Percentiles rank a stretch among this genome's conserved stretches.
Conservation (phyloP, 2,888 invertebrate species). For the Acleris cristana region DNA sequence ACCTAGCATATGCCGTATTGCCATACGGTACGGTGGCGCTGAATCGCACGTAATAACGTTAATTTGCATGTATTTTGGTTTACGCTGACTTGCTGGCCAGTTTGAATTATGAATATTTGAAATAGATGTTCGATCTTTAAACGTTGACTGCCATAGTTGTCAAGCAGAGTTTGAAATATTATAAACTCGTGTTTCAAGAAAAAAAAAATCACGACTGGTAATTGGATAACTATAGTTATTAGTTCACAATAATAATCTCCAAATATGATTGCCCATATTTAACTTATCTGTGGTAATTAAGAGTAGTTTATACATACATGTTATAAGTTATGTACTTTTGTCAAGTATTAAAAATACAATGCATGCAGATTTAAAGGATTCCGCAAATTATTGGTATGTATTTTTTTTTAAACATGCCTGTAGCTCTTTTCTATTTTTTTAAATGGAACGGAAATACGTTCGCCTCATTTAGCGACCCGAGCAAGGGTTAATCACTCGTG, state of each 20-base stretch:
- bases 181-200: too few species aligned
- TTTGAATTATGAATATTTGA: neutral
- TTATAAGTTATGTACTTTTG: neutral
- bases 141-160: neutral
- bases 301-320: too few species aligned
- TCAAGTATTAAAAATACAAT: neutral
- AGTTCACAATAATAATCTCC: too few species aligned
- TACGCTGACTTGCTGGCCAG: conserved; percentile 1
- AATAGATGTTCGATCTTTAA: neutral
- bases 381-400: neutral
- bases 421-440: neutral
- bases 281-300: too few species aligned
- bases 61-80: conserved; percentile 20
- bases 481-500: conserved; percentile 49
- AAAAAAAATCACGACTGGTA: too few species aligned
- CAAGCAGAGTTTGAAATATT: neutral
- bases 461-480: conserved; percentile 14
- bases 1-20: conserved; percentile 3
- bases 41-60: conserved; percentile 3
- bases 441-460: conserved; percentile 13
- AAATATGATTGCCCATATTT: too few species aligned
- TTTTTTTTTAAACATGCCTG: neutral
- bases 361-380: neutral
- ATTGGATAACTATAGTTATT: too few species aligned
- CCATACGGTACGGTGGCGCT: neutral